Evolutionary conservation across 2,888 invertebrate genomes (phyloP).

Genomic region (Linnaemya tessellans): DNA sequence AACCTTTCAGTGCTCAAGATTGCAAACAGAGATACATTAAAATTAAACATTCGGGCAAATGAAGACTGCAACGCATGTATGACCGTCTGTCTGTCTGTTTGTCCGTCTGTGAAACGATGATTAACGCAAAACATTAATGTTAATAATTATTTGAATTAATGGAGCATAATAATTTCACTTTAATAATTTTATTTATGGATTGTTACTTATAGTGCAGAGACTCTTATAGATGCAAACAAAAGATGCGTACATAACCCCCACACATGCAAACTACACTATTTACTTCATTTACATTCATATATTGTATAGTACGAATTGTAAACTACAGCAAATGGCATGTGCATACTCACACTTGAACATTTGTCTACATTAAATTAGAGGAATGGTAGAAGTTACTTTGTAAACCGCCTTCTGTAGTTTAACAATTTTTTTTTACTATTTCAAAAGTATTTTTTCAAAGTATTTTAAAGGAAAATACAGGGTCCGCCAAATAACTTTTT

Average conservation of each 20-base stretch:
- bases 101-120: slow-evolving; percentile 30
- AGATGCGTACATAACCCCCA: slow-evolving; percentile 8
- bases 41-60: neutral
- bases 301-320: slow-evolving; percentile 7
- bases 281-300: slow-evolving; percentile 12
- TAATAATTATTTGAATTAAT: slow-evolving; percentile 72
- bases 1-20: slow-evolving; percentile 35
- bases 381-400: neutral
- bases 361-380: neutral
- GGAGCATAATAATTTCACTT: slow-evolving; percentile 65
- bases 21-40: slow-evolving; percentile 4
- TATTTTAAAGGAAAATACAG: too few relatives aligned
- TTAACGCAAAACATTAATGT: slow-evolving; percentile 56
- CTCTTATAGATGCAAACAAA: neutral
- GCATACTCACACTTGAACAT: neutral
- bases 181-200: slow-evolving; percentile 68
- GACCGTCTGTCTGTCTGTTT: neutral
- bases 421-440: too few relatives aligned
- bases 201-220: slow-evolving; percentile 60
- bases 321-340: slow-evolving; percentile 3
- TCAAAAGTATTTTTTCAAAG: too few relatives aligned
- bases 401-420: neutral
- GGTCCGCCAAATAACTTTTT: too few relatives aligned
- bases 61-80: neutral
- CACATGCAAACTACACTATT: neutral